phyloP scores from a whole-genome alignment of 2,113 vertebrate species.

The Melanotaenia duboulayi region DNA sequence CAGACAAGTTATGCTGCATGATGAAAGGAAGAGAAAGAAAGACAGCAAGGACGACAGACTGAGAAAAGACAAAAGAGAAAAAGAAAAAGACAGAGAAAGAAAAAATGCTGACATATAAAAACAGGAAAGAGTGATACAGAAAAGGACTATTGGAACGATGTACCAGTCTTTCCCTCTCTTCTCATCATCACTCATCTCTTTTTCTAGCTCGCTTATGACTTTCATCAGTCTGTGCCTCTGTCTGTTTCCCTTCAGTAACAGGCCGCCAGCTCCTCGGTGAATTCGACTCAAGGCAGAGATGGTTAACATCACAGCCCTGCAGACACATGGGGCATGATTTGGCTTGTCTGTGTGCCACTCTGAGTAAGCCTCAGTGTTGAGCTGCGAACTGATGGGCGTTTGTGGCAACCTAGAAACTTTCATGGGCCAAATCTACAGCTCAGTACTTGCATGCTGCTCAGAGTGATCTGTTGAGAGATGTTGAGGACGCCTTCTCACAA shows the following conservation, averaged over 20 bases:
- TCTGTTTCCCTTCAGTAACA: slow-evolving; percentile 55
- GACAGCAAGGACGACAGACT: slow-evolving; percentile 26
- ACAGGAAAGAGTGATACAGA: slow-evolving; percentile 15
- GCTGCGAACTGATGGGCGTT: slow-evolving; percentile 32
- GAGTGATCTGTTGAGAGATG: slow-evolving; percentile 2
- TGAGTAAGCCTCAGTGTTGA: slow-evolving; percentile 29
- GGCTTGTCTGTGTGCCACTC: slow-evolving; percentile 40
- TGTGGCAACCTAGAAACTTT: slow-evolving; percentile 1
- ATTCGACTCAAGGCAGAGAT: slow-evolving; percentile 41
- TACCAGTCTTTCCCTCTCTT: slow-evolving; percentile 35
- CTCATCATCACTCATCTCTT: slow-evolving; percentile 54
- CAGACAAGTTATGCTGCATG: slow-evolving; percentile 20
- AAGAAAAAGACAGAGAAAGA: too few species aligned
- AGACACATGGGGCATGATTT: slow-evolving; percentile 41
- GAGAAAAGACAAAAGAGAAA: slow-evolving; percentile 27
- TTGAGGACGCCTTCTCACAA: slow-evolving; percentile 1
- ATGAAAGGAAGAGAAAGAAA: slow-evolving; percentile 43
- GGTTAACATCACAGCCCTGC: slow-evolving; percentile 33
- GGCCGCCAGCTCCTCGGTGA: slow-evolving; percentile 32
- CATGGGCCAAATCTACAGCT: neutral
- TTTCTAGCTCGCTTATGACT: too few species aligned
- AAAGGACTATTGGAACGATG: slow-evolving; percentile 54
- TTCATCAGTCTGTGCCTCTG: slow-evolving; percentile 37
- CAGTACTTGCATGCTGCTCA: neutral
- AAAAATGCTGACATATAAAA: slow-evolving; percentile 32